These are phyloP conservation scores for Anastrepha obliqua DNA, from an alignment of 1,140 invertebrate genomes.

Conservation along the genomic window DNA sequence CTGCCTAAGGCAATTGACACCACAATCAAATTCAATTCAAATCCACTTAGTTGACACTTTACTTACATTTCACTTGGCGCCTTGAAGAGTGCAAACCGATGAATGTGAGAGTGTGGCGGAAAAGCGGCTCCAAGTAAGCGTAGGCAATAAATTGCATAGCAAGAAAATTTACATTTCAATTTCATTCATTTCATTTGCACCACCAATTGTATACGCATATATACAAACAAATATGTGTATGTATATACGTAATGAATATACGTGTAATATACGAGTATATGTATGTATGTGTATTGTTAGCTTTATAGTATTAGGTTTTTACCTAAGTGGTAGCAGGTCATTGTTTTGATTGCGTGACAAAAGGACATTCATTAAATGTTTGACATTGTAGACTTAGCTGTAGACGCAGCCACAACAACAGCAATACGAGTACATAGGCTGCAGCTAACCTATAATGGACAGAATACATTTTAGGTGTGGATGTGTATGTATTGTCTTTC, in stretches of 20 bases:
- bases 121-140: not conserved
- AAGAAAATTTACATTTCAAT: constrained; percentile 49
- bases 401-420: not conserved
- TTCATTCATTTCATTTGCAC: constrained; percentile 44
- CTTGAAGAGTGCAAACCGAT: not conserved
- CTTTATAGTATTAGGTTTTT: not conserved
- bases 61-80: constrained; percentile 40
- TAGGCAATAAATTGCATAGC: not conserved
- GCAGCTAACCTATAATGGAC: not conserved
- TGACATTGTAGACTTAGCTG: not conserved
- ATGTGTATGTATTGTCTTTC: not conserved
- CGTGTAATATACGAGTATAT: not conserved
- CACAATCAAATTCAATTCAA: constrained; percentile 50
- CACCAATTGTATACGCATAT: not conserved
- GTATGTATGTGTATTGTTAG: not conserved
- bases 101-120: not conserved
- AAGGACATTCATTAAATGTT: constrained; percentile 57
- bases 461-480: not conserved
- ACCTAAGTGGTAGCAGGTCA: constrained; percentile 49
- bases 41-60: constrained; percentile 51
- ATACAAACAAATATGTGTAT: not conserved
- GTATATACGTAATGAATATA: not conserved
- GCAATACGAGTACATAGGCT: not conserved
- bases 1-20: constrained; percentile 29
- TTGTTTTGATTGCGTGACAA: constrained; percentile 58